Conservation (phyloP, 2,888 invertebrate genomes). For the Boloria euphrosyne region DNA sequence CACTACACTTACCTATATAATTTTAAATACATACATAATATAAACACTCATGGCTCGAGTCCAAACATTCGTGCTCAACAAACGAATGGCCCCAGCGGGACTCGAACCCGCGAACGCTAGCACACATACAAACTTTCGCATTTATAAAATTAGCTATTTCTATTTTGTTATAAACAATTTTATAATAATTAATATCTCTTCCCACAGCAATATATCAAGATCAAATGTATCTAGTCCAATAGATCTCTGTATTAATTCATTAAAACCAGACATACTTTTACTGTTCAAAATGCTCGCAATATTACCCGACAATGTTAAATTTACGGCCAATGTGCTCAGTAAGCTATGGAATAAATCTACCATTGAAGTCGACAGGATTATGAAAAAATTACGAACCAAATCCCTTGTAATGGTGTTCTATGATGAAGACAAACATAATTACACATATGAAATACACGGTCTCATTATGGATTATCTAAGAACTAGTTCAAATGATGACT, state of each 20-base stretch:
- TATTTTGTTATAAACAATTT: background rate
- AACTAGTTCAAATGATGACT: conserved; percentile 63
- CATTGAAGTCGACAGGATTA: conserved; percentile 82
- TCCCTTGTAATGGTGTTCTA: conserved; percentile 85
- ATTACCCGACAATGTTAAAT: conserved; percentile 86
- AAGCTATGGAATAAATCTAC: conserved; percentile 67
- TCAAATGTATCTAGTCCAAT: conserved; percentile 75
- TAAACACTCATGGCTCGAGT: too few species aligned
- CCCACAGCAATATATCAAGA: conserved; percentile 57
- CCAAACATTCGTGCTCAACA: too few species aligned
- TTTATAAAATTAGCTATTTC: background rate
- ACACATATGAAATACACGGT: conserved; percentile 88
- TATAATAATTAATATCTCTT: background rate
- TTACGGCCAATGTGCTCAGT: conserved; percentile 80
- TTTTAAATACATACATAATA: too few species aligned
- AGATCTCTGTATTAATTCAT: conserved; percentile 83
- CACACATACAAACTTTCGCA: background rate
- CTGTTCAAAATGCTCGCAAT: conserved; percentile 85
- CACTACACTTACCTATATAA: too few species aligned
- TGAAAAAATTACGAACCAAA: conserved; percentile 85
- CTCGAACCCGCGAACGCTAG: too few species aligned
- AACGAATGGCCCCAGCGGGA: too few species aligned
- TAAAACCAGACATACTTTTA: conserved; percentile 70
- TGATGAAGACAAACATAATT: conserved; percentile 81
- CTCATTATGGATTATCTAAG: conserved; percentile 85